Base-by-base conservation (phyloP, 2,797 vertebrate genomes). In the Salarias fasciatus region DNA sequence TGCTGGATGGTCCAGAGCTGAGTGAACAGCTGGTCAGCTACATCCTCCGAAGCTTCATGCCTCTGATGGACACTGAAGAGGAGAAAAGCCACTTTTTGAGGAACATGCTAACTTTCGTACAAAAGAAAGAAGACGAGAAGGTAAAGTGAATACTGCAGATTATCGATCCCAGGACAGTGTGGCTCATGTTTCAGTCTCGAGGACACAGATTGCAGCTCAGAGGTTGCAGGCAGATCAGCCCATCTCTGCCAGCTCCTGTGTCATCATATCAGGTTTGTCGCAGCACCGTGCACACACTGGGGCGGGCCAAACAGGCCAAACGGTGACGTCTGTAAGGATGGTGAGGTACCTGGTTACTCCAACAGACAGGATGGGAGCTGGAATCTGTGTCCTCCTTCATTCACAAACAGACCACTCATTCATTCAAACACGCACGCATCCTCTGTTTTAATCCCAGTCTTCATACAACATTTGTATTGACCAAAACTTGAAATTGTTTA, bases 31-130 rank as follows among this genome's bases (percentile, higher is more conserved):
- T 94, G 9, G 82, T 92, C 14, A 77, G 83, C 31, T 90, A 92
- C 70, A 89, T 96, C 11, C 75, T 93, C 2, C 91, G 93, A 5
- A 56, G 87, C 18, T 82, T 95, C 73, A 89, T 95, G 68, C 93
- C 94, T 15, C 89, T 95, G 60, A 61, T 88, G 1, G 84, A 92
- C 56, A 79, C 90, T 0, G 62, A 89, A 15, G 86, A 65, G 12
- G 93, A 95, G 63, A 94, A 72, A 86, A 80, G 29, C 3, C 44
- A 24, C 40, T 15, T 89, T 61, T 33, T 89, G 8, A 28, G 64
- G 0, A 33, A 51, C 38, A 24, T 84, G 13, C 28, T 82, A 8
- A 36, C 52, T 0, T 31, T 24, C 3, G 64, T 78, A 1, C 40
- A 71, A 33, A 66, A 24, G 40, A 62, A 84, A 11, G 67, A 80